These are phyloP conservation scores for Embidobia sp. DNA, from an alignment of 2,888 invertebrate species.

Conservation along the genomic window DNA sequence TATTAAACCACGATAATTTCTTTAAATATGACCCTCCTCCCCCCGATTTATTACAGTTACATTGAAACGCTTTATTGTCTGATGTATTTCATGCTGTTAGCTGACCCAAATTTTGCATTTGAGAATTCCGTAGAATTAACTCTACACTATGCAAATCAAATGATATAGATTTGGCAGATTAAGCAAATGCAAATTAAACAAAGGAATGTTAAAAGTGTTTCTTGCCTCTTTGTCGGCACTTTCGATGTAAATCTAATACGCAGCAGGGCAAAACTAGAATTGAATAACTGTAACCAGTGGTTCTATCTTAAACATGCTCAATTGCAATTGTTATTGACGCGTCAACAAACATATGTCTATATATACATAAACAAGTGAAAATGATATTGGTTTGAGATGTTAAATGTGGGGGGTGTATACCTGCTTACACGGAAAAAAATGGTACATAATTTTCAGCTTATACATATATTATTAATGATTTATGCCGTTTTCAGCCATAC, in stretches of 20 bases:
- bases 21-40: too few species aligned
- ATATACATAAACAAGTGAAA: too few species aligned
- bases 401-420: too few species aligned
- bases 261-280: too few species aligned
- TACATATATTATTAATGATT: too few species aligned
- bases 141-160: slow-evolving; percentile 24
- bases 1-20: too few species aligned
- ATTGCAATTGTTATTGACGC: slow-evolving; percentile 11
- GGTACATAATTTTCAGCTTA: too few species aligned
- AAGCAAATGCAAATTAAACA: slow-evolving; percentile 27
- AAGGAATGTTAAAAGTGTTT: slow-evolving; percentile 7
- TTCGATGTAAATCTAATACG: slow-evolving; percentile 5
- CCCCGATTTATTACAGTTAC: slow-evolving; percentile 1
- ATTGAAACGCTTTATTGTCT: slow-evolving; percentile 18
- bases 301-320: slow-evolving; percentile 3
- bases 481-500: too few species aligned
- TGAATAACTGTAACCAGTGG: slow-evolving; percentile 22
- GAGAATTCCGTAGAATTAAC: slow-evolving; percentile 13
- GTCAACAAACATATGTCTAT: too few species aligned
- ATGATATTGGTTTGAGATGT: too few species aligned
- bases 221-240: slow-evolving; percentile 1
- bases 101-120: slow-evolving; percentile 33
- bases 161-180: slow-evolving; percentile 25
- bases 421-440: too few species aligned
- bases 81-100: slow-evolving; percentile 25